These are phyloP conservation scores for Amphiura filiformis DNA, from an alignment of 35 echinoderm and acorn worm species.

Conservation along the genomic window DNA sequence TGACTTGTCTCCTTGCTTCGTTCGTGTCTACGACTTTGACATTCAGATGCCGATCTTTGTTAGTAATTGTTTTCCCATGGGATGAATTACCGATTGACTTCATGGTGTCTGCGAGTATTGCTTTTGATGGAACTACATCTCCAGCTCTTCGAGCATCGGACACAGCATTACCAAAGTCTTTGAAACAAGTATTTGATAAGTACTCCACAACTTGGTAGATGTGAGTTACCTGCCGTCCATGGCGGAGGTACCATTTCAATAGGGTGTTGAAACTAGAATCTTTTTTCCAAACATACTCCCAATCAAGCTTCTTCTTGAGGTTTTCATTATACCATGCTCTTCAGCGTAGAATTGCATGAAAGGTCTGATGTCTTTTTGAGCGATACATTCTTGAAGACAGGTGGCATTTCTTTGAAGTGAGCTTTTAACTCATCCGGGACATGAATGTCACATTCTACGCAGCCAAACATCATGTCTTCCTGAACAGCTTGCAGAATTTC, in stretches of 20 bases:
- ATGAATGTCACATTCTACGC: slow-evolving; percentile 23
- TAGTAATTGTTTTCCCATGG: slow-evolving; percentile 17
- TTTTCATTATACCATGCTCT: background rate
- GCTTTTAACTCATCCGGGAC: slow-evolving; percentile 5
- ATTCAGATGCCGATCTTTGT: background rate
- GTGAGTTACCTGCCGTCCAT: background rate
- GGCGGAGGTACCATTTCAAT: background rate
- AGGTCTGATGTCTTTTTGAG: background rate
- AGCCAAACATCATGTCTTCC: background rate
- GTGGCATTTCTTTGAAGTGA: slow-evolving; percentile 17
- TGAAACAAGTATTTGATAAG: slow-evolving; percentile 2
- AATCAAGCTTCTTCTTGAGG: background rate
- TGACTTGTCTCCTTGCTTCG: background rate
- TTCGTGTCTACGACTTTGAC: background rate
- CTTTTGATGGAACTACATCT: slow-evolving; percentile 8
- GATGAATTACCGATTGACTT: slow-evolving; percentile 29
- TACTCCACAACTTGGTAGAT: background rate
- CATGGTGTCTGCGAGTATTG: slow-evolving; percentile 17
- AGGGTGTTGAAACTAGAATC: slow-evolving; percentile 12
- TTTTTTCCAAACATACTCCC: slow-evolving; percentile 29
- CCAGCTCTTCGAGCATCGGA: slow-evolving; percentile 2
- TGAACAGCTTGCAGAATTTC: background rate
- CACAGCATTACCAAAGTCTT: background rate
- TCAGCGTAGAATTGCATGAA: background rate
- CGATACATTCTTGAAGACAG: slow-evolving; percentile 12